Evolutionary conservation across 2,113 vertebrate species (phyloP).

Genomic region (Gambusia affinis): DNA sequence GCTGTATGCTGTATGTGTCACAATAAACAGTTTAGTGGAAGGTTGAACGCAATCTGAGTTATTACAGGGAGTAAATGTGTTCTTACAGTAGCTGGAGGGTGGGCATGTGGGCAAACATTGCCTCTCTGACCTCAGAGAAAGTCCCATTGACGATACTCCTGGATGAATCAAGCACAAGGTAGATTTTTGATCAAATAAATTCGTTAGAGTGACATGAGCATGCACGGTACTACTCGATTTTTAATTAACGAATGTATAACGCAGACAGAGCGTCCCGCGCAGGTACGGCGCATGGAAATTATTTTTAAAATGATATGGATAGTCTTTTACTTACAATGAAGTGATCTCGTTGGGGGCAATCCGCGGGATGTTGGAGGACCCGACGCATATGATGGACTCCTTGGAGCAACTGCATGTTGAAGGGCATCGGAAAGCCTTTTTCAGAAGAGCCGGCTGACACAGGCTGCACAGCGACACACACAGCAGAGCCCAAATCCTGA

Average conservation of each 20-base stretch:
- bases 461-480: conserved; percentile 57
- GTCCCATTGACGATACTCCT: conserved; percentile 98
- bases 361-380: conserved; percentile 86
- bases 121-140: conserved; percentile 93
- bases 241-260: background rate
- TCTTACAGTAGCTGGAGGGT: conserved; percentile 96
- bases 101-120: conserved; percentile 94
- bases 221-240: background rate
- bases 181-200: background rate
- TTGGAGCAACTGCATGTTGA: conserved; percentile 92
- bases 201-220: conserved; percentile 6
- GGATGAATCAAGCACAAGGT: conserved; percentile 15
- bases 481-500: conserved; percentile 64
- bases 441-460: conserved; percentile 63
- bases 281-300: too few species aligned
- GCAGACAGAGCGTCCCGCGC: background rate
- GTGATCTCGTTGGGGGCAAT: conserved; percentile 86
- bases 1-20: background rate
- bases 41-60: background rate
- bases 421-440: conserved; percentile 84
- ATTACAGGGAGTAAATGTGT: background rate
- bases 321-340: conserved; percentile 86
- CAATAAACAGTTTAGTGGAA: background rate
- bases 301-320: background rate
- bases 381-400: conserved; percentile 94